phyloP scores from a whole-genome alignment of 2,113 vertebrate species.

The Microtus richardsoni region DNA sequence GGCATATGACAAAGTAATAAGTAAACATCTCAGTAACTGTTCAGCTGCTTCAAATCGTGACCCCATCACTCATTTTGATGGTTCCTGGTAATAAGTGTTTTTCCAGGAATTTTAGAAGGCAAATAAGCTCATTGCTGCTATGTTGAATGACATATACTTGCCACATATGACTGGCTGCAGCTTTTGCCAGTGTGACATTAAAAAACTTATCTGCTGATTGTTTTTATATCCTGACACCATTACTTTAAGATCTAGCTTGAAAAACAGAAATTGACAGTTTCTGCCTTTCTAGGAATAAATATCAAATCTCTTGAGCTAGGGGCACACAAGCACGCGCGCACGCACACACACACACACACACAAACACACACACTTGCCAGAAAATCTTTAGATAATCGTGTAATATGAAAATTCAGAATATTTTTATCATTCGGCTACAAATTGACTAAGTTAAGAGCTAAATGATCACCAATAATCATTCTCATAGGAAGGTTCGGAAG shows the following conservation, averaged over 20 bases:
- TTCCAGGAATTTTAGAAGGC: background rate
- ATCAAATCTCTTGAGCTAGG: background rate
- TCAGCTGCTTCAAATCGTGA: background rate
- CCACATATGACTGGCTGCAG: background rate
- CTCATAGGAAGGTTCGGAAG: background rate
- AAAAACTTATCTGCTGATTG: background rate
- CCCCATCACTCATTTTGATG: slow-evolving; percentile 10
- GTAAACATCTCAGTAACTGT: background rate
- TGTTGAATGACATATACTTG: background rate
- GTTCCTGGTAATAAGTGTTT: background rate
- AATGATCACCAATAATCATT: background rate
- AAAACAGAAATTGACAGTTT: background rate
- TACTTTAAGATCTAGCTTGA: background rate
- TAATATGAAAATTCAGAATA: background rate
- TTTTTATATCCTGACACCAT: background rate
- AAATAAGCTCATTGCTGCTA: background rate
- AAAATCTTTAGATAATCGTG: background rate
- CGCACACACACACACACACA: background rate
- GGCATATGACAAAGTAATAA: background rate
- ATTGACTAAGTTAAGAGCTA: background rate
- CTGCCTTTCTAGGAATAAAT: background rate
- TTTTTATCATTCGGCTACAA: background rate
- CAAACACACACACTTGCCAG: background rate
- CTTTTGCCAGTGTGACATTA: background rate
- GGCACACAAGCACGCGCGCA: background rate